A percentile compares a stretch with the other conserved stretches of the same genome.
Conservation (phyloP, 2,797 vertebrate species). For the Melanotaenia boesemani region DNA sequence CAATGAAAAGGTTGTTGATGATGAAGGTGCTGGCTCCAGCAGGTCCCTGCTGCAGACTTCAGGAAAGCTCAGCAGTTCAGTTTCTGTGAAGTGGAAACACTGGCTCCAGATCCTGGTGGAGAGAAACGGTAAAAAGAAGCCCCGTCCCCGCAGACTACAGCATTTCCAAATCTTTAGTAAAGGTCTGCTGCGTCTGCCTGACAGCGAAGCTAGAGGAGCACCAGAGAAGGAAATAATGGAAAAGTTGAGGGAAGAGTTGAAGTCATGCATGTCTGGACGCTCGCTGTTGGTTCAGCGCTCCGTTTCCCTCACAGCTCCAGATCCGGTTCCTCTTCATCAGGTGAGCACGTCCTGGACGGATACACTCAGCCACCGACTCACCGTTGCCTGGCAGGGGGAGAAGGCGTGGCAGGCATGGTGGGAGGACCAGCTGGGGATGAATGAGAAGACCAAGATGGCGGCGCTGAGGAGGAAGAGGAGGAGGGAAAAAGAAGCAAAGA, state of each 20-base stretch:
- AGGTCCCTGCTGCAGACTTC: neutral
- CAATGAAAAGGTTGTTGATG: neutral
- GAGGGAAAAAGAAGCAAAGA: conserved; percentile 69
- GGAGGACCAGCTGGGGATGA: conserved; percentile 75
- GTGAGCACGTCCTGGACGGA: conserved; percentile 61
- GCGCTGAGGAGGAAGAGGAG: conserved; percentile 76
- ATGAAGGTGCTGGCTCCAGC: no score
- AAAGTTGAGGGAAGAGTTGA: conserved; percentile 70
- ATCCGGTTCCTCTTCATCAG: rapidly evolving
- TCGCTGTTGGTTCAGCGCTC: conserved; percentile 54
- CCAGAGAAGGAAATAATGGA: conserved; percentile 1
- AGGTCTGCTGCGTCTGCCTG: rapidly evolving
- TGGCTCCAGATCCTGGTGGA: conserved; percentile 75
- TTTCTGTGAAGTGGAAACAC: conserved; percentile 65
- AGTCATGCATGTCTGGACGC: conserved; percentile 49
- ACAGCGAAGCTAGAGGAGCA: rapidly evolving
- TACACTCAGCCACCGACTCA: conserved; percentile 82
- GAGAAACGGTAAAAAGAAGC: conserved; percentile 10
- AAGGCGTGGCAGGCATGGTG: conserved; percentile 83
- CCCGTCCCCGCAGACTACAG: rapidly evolving
- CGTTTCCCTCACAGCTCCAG: conserved; percentile 15
- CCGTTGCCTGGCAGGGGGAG: conserved; percentile 78
- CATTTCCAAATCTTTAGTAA: conserved; percentile 5
- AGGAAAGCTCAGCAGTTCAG: conserved; percentile 13
- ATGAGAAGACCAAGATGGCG: conserved; percentile 52